phyloP scores from a whole-genome alignment of 2,888 invertebrate species.

The Mayetiola destructor region DNA sequence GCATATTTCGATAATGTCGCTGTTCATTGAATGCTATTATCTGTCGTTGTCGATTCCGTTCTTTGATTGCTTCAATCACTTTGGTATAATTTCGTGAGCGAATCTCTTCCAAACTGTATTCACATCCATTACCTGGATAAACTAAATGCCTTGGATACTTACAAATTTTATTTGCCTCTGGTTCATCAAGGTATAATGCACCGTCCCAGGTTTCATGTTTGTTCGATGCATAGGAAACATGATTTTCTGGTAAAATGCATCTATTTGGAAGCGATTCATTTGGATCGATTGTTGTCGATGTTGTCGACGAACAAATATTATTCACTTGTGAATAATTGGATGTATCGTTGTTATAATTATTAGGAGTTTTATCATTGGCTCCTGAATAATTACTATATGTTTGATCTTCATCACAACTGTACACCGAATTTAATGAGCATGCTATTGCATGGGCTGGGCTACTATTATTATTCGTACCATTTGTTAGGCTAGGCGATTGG shows the following conservation, averaged over 20 bases:
- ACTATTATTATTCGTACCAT: conserved; percentile 19
- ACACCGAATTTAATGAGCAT: conserved; percentile 18
- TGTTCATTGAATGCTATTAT: conserved; percentile 2
- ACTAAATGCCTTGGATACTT: conserved; percentile 31
- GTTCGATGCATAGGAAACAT: conserved; percentile 29
- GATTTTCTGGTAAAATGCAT: conserved; percentile 29
- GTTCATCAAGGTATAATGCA: conserved; percentile 32
- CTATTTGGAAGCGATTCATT: conserved; percentile 10
- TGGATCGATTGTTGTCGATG: neutral
- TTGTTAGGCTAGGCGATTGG: neutral
- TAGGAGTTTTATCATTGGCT: neutral
- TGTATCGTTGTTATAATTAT: neutral
- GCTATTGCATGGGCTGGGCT: conserved; percentile 18
- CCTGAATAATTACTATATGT: neutral
- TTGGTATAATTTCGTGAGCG: conserved; percentile 25
- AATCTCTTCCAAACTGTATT: conserved; percentile 34
- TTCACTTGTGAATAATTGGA: neutral
- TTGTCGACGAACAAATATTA: neutral
- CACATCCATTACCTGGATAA: conserved; percentile 30
- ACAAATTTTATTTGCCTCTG: conserved; percentile 32
- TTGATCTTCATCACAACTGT: neutral
- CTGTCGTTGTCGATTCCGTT: conserved; percentile 10
- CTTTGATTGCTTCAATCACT: conserved; percentile 16
- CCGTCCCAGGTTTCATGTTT: conserved; percentile 34
- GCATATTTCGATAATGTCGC: neutral